These are phyloP conservation scores for Euzetes globulus DNA, from an alignment of 2,888 invertebrate species.

Conservation along the genomic window DNA sequence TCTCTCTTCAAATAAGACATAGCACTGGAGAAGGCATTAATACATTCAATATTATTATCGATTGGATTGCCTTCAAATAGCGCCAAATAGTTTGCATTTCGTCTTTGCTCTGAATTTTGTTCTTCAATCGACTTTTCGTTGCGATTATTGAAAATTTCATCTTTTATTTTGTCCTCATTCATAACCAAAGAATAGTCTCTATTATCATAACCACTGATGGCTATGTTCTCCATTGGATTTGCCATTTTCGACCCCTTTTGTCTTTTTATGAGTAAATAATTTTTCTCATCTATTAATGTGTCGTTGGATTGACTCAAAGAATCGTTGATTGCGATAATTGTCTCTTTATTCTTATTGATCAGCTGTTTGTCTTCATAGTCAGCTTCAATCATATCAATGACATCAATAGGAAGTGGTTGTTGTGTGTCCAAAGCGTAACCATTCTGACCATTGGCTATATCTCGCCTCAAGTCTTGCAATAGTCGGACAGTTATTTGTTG, in stretches of 20 bases:
- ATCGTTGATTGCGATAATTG: constrained; percentile 7
- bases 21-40: constrained; percentile 3
- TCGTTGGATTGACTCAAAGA: not conserved
- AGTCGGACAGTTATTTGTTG: constrained; percentile 33
- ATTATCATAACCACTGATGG: not conserved
- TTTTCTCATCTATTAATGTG: not conserved
- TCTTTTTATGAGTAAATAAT: no score
- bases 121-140: not conserved
- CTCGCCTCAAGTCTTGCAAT: constrained; percentile 29
- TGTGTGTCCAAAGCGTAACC: not conserved
- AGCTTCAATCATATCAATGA: not conserved
- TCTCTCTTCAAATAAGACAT: constrained; percentile 16
- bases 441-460: not conserved
- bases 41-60: not conserved
- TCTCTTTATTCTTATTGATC: not conserved
- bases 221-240: not conserved
- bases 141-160: not conserved
- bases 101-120: not conserved
- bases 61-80: not conserved
- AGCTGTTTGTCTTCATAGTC: not conserved
- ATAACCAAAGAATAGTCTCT: no score
- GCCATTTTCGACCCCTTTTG: not conserved
- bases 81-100: not conserved
- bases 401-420: not conserved
- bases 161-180: not conserved